These are phyloP conservation scores for Andrena trimmerana DNA, from an alignment of 2,888 invertebrate genomes.

Conservation along the genomic window DNA sequence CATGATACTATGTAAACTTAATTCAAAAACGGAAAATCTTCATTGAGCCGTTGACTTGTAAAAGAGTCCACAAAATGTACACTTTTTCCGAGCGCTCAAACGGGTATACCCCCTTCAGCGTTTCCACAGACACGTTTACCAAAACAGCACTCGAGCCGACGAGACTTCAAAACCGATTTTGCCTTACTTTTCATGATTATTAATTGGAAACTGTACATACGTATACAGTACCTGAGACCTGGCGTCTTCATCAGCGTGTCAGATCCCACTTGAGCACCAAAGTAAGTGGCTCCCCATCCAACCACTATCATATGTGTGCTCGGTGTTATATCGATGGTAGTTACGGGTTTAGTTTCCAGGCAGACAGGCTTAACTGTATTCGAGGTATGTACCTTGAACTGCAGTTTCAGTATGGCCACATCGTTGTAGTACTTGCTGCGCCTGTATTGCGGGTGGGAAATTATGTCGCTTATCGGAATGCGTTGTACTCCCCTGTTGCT, in stretches of 20 bases:
- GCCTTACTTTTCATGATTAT: neutral
- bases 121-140: too few relatives aligned
- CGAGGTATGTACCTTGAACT: slow-evolving; percentile 66
- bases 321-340: neutral
- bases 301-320: slow-evolving; percentile 73
- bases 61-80: too few relatives aligned
- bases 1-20: too few relatives aligned
- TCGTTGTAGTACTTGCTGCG: slow-evolving; percentile 76
- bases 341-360: slow-evolving; percentile 74
- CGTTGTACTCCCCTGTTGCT: slow-evolving; percentile 54
- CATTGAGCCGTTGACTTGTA: too few relatives aligned
- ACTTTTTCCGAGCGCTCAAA: too few relatives aligned
- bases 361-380: slow-evolving; percentile 77
- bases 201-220: neutral
- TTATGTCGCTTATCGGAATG: slow-evolving; percentile 69
- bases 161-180: too few relatives aligned
- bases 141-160: too few relatives aligned
- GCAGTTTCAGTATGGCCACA: slow-evolving; percentile 77
- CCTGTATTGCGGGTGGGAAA: slow-evolving; percentile 77
- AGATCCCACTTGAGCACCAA: slow-evolving; percentile 53
- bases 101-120: too few relatives aligned
- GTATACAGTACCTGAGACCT: slow-evolving; percentile 71
- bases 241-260: slow-evolving; percentile 75
- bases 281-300: slow-evolving; percentile 78
- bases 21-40: too few relatives aligned